These are phyloP conservation scores for Tauraco erythrolophus DNA, from an alignment of 2,113 vertebrate genomes.

Conservation along the genomic window DNA sequence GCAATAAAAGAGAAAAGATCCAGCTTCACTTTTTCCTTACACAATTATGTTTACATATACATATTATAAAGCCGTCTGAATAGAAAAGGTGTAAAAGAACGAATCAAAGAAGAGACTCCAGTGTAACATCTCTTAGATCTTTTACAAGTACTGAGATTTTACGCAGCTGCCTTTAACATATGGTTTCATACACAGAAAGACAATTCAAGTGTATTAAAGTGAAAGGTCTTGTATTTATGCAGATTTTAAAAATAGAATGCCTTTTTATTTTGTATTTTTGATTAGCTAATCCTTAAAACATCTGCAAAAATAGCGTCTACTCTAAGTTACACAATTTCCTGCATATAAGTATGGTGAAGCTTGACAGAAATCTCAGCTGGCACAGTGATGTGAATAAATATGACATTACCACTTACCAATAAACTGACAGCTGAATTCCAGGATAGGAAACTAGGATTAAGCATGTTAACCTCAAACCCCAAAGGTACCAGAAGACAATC, in stretches of 20 bases:
- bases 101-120: neutral
- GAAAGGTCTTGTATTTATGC: neutral
- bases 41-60: constrained; percentile 10
- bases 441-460: constrained; percentile 27
- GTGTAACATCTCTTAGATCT: neutral
- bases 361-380: constrained; percentile 33
- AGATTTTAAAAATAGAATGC: neutral
- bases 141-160: neutral
- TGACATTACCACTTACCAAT: neutral
- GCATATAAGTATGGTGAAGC: neutral
- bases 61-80: constrained; percentile 6
- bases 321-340: neutral
- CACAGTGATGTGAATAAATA: constrained; percentile 35
- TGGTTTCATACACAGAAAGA: neutral
- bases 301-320: neutral
- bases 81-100: neutral
- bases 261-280: neutral
- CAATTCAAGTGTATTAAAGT: neutral
- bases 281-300: neutral
- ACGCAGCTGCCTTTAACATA: neutral
- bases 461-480: constrained; percentile 14
- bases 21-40: neutral
- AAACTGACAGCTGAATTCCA: constrained; percentile 31
- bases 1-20: neutral
- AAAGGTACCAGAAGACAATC: neutral